Conservation (phyloP, 1,140 invertebrate species). For the Zeugodacus cucurbitae region DNA sequence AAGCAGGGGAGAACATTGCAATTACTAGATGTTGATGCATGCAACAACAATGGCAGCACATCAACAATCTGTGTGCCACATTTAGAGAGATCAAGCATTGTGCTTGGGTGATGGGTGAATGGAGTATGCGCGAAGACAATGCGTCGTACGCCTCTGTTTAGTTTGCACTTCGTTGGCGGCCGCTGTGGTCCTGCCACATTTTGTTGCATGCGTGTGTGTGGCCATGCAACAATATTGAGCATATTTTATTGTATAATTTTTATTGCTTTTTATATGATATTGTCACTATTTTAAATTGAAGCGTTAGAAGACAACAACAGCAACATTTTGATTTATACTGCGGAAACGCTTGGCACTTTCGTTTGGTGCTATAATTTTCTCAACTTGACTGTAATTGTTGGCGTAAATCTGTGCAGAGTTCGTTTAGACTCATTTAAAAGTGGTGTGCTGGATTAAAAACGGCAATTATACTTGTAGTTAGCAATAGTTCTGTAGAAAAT, state of each 20-base stretch:
- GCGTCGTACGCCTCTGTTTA: neutral
- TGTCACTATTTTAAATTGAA: neutral
- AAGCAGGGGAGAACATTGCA: conserved; percentile 20
- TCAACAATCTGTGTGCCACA: neutral
- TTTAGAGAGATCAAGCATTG: neutral
- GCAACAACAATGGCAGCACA: neutral
- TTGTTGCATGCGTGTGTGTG: conserved; percentile 17
- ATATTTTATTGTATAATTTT: neutral
- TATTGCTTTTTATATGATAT: neutral
- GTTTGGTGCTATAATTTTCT: conserved; percentile 9
- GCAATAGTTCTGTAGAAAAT: neutral
- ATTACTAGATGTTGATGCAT: conserved; percentile 18
- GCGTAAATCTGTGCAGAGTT: neutral
- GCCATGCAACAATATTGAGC: neutral
- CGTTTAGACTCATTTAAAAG: neutral
- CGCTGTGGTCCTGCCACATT: neutral
- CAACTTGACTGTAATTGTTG: neutral
- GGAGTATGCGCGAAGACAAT: neutral
- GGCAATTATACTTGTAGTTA: neutral
- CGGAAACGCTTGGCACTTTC: conserved; percentile 30
- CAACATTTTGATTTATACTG: conserved; percentile 38
- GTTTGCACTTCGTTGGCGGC: neutral
- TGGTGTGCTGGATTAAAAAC: neutral
- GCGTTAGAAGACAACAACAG: neutral
- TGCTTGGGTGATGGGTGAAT: neutral